Percentiles rank a stretch among this genome's conserved stretches.
Evolutionary conservation across 2,888 invertebrate genomes (phyloP).

Genomic region (Hypercompe scribonia): DNA sequence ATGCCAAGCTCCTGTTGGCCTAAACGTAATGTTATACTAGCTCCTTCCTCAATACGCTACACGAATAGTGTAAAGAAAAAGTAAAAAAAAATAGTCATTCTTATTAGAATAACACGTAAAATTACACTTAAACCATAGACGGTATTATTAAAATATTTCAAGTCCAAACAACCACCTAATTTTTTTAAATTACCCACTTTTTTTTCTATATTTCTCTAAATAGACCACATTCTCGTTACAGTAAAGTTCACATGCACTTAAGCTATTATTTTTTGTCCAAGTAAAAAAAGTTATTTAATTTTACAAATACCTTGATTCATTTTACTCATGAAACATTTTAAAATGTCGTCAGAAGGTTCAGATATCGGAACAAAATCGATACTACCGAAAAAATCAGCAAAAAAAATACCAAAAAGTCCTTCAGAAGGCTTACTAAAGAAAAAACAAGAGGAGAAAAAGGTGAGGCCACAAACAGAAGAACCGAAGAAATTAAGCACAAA

Average conservation of each 20-base stretch:
- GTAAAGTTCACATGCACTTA: conserved; percentile 45
- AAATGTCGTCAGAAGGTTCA: conserved; percentile 54
- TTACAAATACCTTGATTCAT: neutral
- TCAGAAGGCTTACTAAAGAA: conserved; percentile 34
- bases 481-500: conserved; percentile 70
- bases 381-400: conserved; percentile 42
- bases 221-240: conserved; percentile 43
- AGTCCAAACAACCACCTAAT: neutral
- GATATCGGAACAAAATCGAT: conserved; percentile 59
- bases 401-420: conserved; percentile 51
- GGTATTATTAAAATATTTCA: neutral
- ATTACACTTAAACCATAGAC: neutral
- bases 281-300: neutral
- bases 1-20: too few species aligned
- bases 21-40: too few species aligned
- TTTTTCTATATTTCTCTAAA: conserved; percentile 10
- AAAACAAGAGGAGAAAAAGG: conserved; percentile 12
- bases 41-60: too few species aligned
- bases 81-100: too few species aligned
- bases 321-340: conserved; percentile 2
- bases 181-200: conserved; percentile 35
- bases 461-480: conserved; percentile 18
- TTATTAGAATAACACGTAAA: too few species aligned
- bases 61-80: too few species aligned
- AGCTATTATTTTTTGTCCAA: neutral